phyloP scores from a whole-genome alignment of 1,140 invertebrate genomes.

The Patella vulgata region DNA sequence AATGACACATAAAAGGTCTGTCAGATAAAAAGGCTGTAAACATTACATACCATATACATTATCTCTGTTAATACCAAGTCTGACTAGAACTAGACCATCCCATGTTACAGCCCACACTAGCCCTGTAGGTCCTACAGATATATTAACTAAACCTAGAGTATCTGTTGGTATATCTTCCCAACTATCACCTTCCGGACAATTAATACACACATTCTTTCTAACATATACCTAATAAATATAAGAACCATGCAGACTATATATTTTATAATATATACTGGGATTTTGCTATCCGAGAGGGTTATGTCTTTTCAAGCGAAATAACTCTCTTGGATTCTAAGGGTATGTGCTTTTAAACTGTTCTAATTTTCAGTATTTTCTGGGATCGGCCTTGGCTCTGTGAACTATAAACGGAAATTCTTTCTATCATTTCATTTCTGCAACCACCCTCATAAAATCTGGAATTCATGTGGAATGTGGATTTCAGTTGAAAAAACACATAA shows the following conservation, averaged over 20 bases:
- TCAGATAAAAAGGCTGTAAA: too few species aligned
- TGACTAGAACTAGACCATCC: slow-evolving; percentile 82
- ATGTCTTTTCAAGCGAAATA: too few species aligned
- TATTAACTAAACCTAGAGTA: slow-evolving; percentile 81
- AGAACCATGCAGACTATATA: neutral
- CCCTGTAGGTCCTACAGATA: slow-evolving; percentile 84
- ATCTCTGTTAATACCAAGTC: slow-evolving; percentile 80
- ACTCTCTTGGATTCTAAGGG: too few species aligned
- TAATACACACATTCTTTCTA: slow-evolving; percentile 79
- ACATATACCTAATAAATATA: slow-evolving; percentile 78
- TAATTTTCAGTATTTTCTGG: too few species aligned
- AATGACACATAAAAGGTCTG: too few species aligned
- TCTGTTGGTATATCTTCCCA: slow-evolving; percentile 81
- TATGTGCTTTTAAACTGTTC: too few species aligned
- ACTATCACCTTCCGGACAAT: slow-evolving; percentile 83
- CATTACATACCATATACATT: slow-evolving; percentile 76
- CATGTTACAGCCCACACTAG: slow-evolving; percentile 86
- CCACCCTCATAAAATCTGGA: too few species aligned
- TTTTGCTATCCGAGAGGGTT: neutral
- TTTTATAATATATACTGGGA: neutral
- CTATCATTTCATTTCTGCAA: too few species aligned
- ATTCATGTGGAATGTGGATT: too few species aligned
- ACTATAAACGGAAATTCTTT: too few species aligned
- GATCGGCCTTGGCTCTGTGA: too few species aligned
- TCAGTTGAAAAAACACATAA: too few species aligned